A percentile compares a stretch with the other conserved stretches of the same genome.
phyloP scores from a whole-genome alignment of 2,888 invertebrate species.

The Pheosia gnoma region DNA sequence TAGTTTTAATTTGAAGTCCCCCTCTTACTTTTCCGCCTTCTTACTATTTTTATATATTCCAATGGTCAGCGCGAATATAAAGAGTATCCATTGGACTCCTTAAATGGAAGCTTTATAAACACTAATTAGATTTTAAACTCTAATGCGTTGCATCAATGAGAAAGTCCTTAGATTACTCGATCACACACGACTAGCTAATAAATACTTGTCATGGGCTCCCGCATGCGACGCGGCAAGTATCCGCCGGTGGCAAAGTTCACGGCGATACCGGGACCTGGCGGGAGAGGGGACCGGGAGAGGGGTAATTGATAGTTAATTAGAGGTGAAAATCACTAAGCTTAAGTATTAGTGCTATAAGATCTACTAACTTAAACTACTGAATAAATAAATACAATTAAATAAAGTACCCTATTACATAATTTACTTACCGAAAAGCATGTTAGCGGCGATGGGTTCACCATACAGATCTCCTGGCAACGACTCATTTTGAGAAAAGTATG shows the following conservation, averaged over 20 bases:
- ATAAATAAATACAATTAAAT: too few species aligned
- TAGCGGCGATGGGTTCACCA: too few species aligned
- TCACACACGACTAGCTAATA: conserved; percentile 15
- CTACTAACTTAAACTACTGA: too few species aligned
- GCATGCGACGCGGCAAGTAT: conserved; percentile 34
- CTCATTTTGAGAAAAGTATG: too few species aligned
- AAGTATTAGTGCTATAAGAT: background rate
- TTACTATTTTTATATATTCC: too few species aligned
- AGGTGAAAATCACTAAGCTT: background rate
- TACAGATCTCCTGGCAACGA: too few species aligned
- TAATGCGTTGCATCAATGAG: background rate
- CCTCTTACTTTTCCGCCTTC: too few species aligned
- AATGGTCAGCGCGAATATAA: too few species aligned
- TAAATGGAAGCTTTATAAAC: background rate
- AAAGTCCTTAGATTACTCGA: conserved; percentile 7
- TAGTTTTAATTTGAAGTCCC: too few species aligned
- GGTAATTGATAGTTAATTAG: conserved; percentile 37
- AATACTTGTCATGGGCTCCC: conserved; percentile 28
- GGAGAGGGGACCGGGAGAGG: conserved; percentile 10
- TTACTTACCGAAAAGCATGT: too few species aligned
- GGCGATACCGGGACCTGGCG: conserved; percentile 26
- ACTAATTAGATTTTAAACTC: background rate
- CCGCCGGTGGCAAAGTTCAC: conserved; percentile 41
- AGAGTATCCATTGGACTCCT: too few species aligned
- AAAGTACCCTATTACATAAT: too few species aligned